Base-by-base conservation (phyloP, 2,797 vertebrate species). In the Phrynocephalus forsythii region DNA sequence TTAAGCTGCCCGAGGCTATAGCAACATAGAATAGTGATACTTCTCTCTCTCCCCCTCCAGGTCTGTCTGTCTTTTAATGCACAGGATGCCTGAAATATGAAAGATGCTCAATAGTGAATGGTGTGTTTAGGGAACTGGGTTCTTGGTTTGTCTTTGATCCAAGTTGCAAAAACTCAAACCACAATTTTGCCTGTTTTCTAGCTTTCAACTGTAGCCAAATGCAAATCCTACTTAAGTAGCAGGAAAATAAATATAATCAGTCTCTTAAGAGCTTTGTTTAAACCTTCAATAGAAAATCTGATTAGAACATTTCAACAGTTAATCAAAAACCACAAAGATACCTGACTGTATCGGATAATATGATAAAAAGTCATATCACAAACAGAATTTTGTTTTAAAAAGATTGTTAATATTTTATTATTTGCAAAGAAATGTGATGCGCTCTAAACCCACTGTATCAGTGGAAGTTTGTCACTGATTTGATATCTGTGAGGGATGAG, bases 1-100 rank as follows among this genome's bases (percentile, higher is more conserved):
- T 92, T 89, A 92, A 94, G 94, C 88, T 93, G 93, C 90, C 82
- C 50, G 93, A 94, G 95, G 87, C 95, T 94, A 94, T 96, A 90
- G 95, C 89, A 87, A 95, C 91, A 30, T 66, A 91, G 81, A 90
- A 44, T 87, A 81, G 90, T 93, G 91, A 93, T 94, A 85, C 91
- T 11, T 77, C 1, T 85, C 69, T 15, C 69, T 71, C 69, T 77
- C 1, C 83, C 69, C 5, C 69, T 71, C 69, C n/a, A 28, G 26
- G 26, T 94, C 1, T 85, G 87, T 81, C 63, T 91, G 3, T 86
- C 4, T 85, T 20, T 82, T 83, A 63, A 20, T 5, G 90, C 93
- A 90, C 68, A 84, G 84, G 91, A 92, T 90, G 69, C 87, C 80
- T 90, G 30, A 82, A 94, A 82, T 91, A 76, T 93, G 80, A 71